A percentile compares a stretch with the other conserved stretches of the same genome.
phyloP scores from a whole-genome alignment of 2,113 vertebrate species.

The Clarias magur region DNA sequence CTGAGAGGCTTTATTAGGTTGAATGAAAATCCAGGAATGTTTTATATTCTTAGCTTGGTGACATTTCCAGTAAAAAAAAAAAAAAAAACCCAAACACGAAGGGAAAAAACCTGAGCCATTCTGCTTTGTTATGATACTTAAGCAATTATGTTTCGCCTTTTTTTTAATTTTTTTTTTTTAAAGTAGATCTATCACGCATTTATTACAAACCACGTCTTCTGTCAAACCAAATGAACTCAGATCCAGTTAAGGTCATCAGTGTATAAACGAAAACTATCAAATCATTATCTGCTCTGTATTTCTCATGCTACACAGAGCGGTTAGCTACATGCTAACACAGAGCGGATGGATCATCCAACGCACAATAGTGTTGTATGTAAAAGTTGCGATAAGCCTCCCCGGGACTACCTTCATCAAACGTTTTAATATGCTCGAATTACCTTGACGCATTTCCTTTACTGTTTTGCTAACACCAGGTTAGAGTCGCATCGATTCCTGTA shows the following conservation, averaged over 20 bases:
- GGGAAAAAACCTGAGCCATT: neutral
- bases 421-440: too few species aligned
- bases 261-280: neutral
- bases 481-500: too few species aligned
- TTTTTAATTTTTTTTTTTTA: neutral
- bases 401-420: too few species aligned
- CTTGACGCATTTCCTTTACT: neutral
- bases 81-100: neutral
- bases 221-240: neutral
- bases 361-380: too few species aligned
- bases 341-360: too few species aligned
- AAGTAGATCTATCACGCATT: neutral
- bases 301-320: neutral
- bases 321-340: too few species aligned
- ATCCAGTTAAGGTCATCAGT: neutral
- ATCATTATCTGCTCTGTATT: neutral
- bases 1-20: slow-evolving; percentile 11
- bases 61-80: neutral
- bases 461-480: too few species aligned
- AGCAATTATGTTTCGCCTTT: neutral
- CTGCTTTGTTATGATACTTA: neutral
- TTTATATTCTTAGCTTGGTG: slow-evolving; percentile 4
- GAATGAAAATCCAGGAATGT: neutral
- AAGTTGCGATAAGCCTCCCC: too few species aligned
- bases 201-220: neutral